Base-by-base conservation (phyloP, 2,888 invertebrate genomes). In the Drosophila testacea region DNA sequence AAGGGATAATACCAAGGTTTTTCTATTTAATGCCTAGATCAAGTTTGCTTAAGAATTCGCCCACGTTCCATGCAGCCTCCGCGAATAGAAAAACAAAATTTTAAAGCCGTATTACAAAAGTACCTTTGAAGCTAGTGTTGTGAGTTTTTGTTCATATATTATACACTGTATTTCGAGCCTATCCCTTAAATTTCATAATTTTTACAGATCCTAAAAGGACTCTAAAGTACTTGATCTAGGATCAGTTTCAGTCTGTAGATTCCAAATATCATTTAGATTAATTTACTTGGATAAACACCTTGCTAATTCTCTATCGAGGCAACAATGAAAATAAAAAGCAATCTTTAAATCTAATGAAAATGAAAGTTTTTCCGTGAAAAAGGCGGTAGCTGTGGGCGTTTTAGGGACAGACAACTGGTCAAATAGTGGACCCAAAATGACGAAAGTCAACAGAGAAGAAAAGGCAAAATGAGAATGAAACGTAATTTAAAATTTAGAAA, bases 401-500 rank as follows among this genome's bases (percentile, higher is more conserved):
- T 32, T 57, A 47, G 41, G n/a, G 55, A 32, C 55, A 57, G 48
- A 9, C 34, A 41, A 32, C 63, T 56, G 59, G 70, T 36, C 57
- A 57, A 47, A 57, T 16, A 48, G 60, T 51, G 13, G 39, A 30
- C 16, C n/a, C 57, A 34, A 27, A 60, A 46, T 32, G 30, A 48
- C 51, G 44, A 52, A 80, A 69, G 67, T 76, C 73, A 79, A 68
- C 50, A 46, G 50, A 56, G 39, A 67, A 59, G 55, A 56, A 68
- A 52, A 69, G 51, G 10, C 10, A 57, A 80, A 69, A 69, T 72
- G 66, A 69, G 63, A 82, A 72, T 65, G 64, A 75, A 76, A 79
- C 76, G 89, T 75, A 89, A 85, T 85, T 85, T 85, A 89, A 85
- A 85, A 88, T 84, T 87, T 81, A 69, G 69, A 73, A 80, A 82